Percentiles rank a stretch among this genome's conserved stretches.
phyloP scores from a whole-genome alignment of 2,113 vertebrate genomes.

The Theropithecus gelada region DNA sequence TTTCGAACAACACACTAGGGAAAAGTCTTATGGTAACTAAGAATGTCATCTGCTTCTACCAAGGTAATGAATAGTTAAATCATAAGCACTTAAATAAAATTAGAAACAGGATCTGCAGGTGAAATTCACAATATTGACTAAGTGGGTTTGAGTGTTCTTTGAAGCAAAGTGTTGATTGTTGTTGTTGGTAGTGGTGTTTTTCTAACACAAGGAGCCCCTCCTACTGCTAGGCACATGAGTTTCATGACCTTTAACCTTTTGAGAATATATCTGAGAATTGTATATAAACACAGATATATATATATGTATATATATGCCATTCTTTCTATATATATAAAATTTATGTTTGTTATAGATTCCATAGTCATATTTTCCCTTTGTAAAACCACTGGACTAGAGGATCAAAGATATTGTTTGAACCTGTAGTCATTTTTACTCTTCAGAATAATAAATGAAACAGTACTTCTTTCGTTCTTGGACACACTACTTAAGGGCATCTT shows the following conservation, averaged over 20 bases:
- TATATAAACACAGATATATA: background rate
- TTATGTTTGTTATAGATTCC: background rate
- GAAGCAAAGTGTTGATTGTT: background rate
- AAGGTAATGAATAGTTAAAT: constrained; percentile 6
- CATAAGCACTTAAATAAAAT: background rate
- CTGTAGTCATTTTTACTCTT: background rate
- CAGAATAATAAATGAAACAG: background rate
- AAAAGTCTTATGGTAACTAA: background rate
- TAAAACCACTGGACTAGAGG: background rate
- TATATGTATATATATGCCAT: background rate
- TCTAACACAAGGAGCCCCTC: background rate
- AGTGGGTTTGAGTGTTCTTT: background rate
- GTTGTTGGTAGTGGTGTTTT: background rate
- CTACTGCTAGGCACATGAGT: background rate
- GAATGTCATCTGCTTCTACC: background rate
- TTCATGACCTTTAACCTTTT: background rate
- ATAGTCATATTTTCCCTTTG: background rate
- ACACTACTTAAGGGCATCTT: background rate
- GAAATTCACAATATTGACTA: background rate
- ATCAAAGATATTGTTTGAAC: constrained; percentile 10
- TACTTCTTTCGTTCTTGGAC: background rate
- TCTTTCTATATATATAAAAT: background rate
- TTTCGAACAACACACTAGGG: background rate
- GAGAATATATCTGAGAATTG: background rate
- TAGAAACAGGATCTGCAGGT: background rate